Percentiles rank a stretch among this genome's conserved stretches.
Conservation (phyloP, 2,888 invertebrate species). For the Drosophila recens region DNA sequence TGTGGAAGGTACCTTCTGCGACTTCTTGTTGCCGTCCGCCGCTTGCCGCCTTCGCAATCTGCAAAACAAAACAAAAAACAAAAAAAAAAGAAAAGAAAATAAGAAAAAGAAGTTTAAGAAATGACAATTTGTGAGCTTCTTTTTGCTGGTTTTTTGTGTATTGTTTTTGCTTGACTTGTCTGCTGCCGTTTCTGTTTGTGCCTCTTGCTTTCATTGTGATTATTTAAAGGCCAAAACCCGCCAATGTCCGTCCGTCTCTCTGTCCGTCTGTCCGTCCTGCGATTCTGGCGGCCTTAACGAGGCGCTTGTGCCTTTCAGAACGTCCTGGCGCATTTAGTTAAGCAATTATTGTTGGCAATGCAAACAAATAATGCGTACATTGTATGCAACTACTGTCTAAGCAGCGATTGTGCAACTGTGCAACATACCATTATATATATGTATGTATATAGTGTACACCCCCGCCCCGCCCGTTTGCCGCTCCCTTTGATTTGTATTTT, state of each 20-base stretch:
- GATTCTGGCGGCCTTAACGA: slow-evolving; percentile 60
- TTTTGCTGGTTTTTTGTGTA: slow-evolving; percentile 53
- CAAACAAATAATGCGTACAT: slow-evolving; percentile 80
- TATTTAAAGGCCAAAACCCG: slow-evolving; percentile 70
- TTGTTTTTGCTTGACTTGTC: slow-evolving; percentile 63
- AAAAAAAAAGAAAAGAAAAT: slow-evolving; percentile 9
- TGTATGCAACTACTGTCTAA: slow-evolving; percentile 65
- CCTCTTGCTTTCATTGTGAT: slow-evolving; percentile 77
- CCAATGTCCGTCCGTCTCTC: neutral
- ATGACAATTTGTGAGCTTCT: slow-evolving; percentile 82
- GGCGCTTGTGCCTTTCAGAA: slow-evolving; percentile 72
- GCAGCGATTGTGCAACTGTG: slow-evolving; percentile 39
- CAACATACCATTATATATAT: neutral
- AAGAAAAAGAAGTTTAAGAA: slow-evolving; percentile 69
- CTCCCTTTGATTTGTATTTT: slow-evolving; percentile 13
- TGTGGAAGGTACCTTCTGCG: slow-evolving; percentile 38
- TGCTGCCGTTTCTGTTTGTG: slow-evolving; percentile 27
- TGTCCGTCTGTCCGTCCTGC: neutral
- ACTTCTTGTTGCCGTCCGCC: slow-evolving; percentile 34
- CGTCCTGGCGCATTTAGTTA: slow-evolving; percentile 75
- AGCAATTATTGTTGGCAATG: slow-evolving; percentile 79
- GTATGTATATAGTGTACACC: no score
- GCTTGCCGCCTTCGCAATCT: slow-evolving; percentile 79
- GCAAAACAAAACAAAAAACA: slow-evolving; percentile 38
- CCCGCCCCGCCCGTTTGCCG: neutral